Base-by-base conservation (phyloP, 2,888 invertebrate species). In the Anoncus sp. region DNA sequence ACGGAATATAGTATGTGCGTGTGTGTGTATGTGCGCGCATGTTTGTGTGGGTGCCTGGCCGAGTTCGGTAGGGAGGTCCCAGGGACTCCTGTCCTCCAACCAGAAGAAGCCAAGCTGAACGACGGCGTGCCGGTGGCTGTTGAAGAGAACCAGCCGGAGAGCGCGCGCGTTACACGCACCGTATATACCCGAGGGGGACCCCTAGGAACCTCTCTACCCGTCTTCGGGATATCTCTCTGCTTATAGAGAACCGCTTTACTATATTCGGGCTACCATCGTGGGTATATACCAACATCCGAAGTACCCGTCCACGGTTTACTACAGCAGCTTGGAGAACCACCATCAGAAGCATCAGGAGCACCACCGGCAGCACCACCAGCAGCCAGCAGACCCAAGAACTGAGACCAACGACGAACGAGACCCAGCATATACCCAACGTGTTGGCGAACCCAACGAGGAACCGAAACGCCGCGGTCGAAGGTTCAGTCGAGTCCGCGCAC, bases 401-500 rank as follows among this genome's bases (percentile, higher is more conserved):
- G 66, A 60, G 65, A 71, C 71, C 76, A 78, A 75, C 67, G 69
- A 75, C 70, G 35, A 59, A 53, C 65, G 73, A 73, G 67, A 63
- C 73, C n/a, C n/a, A 35, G 77, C 45, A 57, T 49, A 69, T 69
- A 69, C 51, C n/a, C 77, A 79, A 82, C 51, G 60, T 66, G 81
- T n/a, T 84, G 83, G 84, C 84, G 82, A 86, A 87, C 71, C 77
- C 78, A 72, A 78, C 78, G 78, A 78, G 78, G 78, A 71, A 60
- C 78, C 78, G 66, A 78, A 78, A 78, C 78, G 71, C 75, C 71
- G 67, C 86, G 86, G 84, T 65, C 82, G 79, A 82, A 87, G 88
- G 88, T 91, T 90, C 91, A 91, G 91, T 91, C 91, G 89, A 90
- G 90, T 90, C 90, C 91, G 90, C 90, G 91, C 91, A 87, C 86